Conservation (phyloP, 2,888 invertebrate genomes). For the Sialis fuliginosa region DNA sequence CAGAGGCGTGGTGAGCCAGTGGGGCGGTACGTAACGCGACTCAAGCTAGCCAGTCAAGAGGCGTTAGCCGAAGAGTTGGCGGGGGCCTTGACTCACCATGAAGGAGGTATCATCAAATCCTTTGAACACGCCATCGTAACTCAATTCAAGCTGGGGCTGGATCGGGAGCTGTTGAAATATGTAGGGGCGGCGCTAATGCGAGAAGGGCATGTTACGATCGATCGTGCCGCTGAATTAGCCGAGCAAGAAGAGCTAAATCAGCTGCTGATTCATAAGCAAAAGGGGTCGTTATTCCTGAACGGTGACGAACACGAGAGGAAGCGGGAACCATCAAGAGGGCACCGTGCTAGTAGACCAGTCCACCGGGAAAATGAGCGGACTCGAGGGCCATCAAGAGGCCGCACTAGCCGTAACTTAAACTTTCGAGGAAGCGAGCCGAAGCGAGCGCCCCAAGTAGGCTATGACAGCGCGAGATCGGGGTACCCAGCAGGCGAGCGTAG, state of each 20-base stretch:
- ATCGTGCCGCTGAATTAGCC: not conserved
- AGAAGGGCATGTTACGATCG: not conserved
- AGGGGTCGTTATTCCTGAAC: not conserved
- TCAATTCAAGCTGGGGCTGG: not conserved
- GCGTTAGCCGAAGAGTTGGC: not conserved
- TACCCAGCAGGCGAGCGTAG: too few relatives aligned
- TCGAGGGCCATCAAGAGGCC: too few relatives aligned
- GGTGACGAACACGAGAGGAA: too few relatives aligned
- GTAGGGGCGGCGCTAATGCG: not conserved
- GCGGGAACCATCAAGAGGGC: too few relatives aligned
- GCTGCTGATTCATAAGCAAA: not conserved
- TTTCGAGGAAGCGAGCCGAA: too few relatives aligned
- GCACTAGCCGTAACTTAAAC: too few relatives aligned
- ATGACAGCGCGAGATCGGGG: too few relatives aligned
- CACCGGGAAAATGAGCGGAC: too few relatives aligned
- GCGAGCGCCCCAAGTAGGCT: too few relatives aligned
- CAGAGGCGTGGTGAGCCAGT: not conserved
- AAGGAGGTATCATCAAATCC: not conserved
- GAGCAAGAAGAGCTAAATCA: not conserved
- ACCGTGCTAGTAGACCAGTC: too few relatives aligned
- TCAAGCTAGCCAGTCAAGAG: not conserved
- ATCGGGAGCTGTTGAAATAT: not conserved
- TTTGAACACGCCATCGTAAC: not conserved
- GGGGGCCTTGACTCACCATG: not conserved
- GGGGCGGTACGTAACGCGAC: not conserved